Evolutionary conservation across 2,113 vertebrate species (phyloP).

Genomic region (Carassius gibelio): DNA sequence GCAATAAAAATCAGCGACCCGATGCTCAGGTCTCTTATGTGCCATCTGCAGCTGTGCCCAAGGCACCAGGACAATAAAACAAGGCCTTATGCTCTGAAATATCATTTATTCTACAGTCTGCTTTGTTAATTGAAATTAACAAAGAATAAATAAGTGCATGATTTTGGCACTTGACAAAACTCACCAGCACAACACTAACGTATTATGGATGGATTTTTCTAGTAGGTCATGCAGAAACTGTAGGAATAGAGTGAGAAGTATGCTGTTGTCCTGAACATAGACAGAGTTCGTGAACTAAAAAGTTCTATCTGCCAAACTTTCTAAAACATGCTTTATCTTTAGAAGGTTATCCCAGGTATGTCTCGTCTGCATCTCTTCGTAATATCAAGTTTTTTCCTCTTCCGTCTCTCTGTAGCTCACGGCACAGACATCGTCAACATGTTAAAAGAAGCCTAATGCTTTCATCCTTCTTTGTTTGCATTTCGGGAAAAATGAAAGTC

Average conservation of each 20-base stretch:
- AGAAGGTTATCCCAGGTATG: too few species aligned
- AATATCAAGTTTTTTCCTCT: neutral
- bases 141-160: neutral
- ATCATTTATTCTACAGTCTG: neutral
- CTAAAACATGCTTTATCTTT: too few species aligned
- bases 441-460: conserved; percentile 41
- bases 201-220: too few species aligned
- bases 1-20: conserved; percentile 45
- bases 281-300: conserved; percentile 5
- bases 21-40: conserved; percentile 15
- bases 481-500: conserved; percentile 45
- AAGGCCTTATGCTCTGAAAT: conserved; percentile 1
- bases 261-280: neutral
- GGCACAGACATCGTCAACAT: neutral
- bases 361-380: too few species aligned
- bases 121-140: conserved; percentile 4
- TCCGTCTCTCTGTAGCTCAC: neutral
- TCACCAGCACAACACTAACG: too few species aligned
- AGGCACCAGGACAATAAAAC: conserved; percentile 14
- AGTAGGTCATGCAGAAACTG: too few species aligned
- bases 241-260: neutral
- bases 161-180: neutral
- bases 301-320: conserved; percentile 2
- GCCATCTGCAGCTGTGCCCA: conserved; percentile 42
- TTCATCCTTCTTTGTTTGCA: conserved; percentile 47